Conservation (phyloP, 2,888 invertebrate species). For the Brachyopa scutellaris region DNA sequence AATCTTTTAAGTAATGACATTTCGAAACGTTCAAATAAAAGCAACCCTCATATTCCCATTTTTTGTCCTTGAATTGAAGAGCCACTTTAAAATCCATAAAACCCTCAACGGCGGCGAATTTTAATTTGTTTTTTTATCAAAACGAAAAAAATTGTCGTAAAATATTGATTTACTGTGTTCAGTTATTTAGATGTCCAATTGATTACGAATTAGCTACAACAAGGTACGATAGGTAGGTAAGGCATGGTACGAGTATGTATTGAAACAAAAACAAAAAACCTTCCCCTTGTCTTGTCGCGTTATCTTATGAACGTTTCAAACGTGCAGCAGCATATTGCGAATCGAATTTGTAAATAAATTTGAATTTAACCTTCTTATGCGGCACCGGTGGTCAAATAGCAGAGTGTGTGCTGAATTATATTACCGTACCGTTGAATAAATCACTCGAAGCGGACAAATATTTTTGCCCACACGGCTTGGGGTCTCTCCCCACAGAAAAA, state of each 20-base stretch:
- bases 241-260: background rate
- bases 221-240: too few species aligned
- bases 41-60: conserved; percentile 5
- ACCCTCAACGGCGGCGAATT: conserved; percentile 11
- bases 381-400: conserved; percentile 35
- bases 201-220: conserved; percentile 55
- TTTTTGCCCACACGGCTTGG: conserved; percentile 64
- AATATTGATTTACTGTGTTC: conserved; percentile 53
- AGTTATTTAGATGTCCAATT: conserved; percentile 62
- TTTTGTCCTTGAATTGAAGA: conserved; percentile 14
- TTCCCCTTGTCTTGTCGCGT: conserved; percentile 22
- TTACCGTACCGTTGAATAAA: conserved; percentile 66
- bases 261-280: background rate
- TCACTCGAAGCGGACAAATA: conserved; percentile 60
- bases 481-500: conserved; percentile 36
- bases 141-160: conserved; percentile 39
- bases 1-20: too few species aligned
- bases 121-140: background rate
- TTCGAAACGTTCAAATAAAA: too few species aligned
- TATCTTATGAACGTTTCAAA: conserved; percentile 60
- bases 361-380: conserved; percentile 53
- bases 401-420: conserved; percentile 69
- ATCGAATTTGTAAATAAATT: conserved; percentile 62
- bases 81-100: conserved; percentile 31
- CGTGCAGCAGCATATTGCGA: conserved; percentile 53